Base-by-base conservation (phyloP, 2,113 vertebrate genomes). In the Erythrocercus mccallii region DNA sequence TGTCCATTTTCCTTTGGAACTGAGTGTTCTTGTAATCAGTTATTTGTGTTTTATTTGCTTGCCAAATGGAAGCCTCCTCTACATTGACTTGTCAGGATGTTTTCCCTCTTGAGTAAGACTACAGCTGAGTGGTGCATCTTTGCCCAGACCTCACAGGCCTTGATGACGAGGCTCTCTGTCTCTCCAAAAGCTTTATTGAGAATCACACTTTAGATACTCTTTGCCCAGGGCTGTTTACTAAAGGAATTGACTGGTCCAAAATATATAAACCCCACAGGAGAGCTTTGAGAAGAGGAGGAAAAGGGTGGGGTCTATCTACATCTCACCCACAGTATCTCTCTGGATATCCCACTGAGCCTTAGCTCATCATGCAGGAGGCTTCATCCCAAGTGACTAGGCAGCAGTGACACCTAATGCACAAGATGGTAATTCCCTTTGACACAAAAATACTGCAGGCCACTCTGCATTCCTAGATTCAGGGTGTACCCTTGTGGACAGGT, bases 391-490 rank as follows among this genome's bases (percentile, higher is more conserved):
- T 45, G 68, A 66, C 74, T 70, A 38, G 54, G 88, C 92, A 94
- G 92, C 94, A 95, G 95, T 93, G 92, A 95, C 94, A 94, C 90
- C 91, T 94, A 95, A 94, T 81, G 95, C 86, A 81, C 42, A 56
- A 50, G 18, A 21, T 44, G 47, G 38, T 86, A 92, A 93, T 70
- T 90, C 68, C 54, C 71, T 86, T 82, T 30, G 38, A 62, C 23
- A 50, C 31, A 54, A 38, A 89, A 86, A 15, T 21, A 20, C n/a
- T 51, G 27, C 27, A 85, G 45, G 37, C 8, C 12, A 30, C 44
- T 78, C 66, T 87, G 40, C 28, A 4, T 76, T 85, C 35, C 50
- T 61, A 57, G 33, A 45, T 21, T 31, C 69, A 68, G 51, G 16
- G 12, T 24, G n/a, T 40, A 30, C 12, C 18, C 23, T 30, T 40